Evolutionary conservation across 2,797 vertebrate species (phyloP).

Genomic region (Periparus ater): DNA sequence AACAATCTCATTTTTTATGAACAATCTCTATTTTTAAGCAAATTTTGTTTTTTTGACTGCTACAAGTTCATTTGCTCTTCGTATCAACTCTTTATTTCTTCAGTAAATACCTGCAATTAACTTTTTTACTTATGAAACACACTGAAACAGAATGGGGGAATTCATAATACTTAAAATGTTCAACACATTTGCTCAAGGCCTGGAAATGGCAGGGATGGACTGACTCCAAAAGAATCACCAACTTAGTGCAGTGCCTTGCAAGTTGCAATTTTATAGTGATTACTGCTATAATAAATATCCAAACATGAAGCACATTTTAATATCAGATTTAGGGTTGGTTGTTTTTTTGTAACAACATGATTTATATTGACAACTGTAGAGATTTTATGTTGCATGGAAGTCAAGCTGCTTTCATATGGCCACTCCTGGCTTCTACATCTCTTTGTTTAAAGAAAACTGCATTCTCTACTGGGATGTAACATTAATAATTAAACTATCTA

Average conservation of each 20-base stretch:
- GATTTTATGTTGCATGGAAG: background rate
- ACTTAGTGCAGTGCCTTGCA: background rate
- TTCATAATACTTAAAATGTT: background rate
- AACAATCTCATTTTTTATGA: background rate
- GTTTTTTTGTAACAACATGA: background rate
- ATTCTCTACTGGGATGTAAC: conserved; percentile 7
- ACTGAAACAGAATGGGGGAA: background rate
- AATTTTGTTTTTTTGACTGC: background rate
- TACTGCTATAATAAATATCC: background rate
- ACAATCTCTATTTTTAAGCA: background rate
- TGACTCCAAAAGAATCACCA: background rate
- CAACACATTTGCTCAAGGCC: background rate
- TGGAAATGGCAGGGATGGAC: background rate
- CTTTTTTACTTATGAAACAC: background rate
- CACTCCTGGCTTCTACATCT: conserved; percentile 9
- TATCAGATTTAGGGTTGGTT: background rate
- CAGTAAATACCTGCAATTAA: background rate
- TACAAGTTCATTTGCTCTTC: background rate
- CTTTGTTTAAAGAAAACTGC: conserved; percentile 65
- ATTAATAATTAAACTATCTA: conserved; percentile 73
- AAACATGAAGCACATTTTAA: background rate
- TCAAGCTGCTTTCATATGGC: conserved; percentile 15
- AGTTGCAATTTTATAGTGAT: background rate
- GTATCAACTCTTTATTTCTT: background rate
- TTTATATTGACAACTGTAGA: background rate